A percentile compares a stretch with the other conserved stretches of the same genome.
Conservation (phyloP, 2,113 vertebrate species). For the Stercorarius parasiticus region DNA sequence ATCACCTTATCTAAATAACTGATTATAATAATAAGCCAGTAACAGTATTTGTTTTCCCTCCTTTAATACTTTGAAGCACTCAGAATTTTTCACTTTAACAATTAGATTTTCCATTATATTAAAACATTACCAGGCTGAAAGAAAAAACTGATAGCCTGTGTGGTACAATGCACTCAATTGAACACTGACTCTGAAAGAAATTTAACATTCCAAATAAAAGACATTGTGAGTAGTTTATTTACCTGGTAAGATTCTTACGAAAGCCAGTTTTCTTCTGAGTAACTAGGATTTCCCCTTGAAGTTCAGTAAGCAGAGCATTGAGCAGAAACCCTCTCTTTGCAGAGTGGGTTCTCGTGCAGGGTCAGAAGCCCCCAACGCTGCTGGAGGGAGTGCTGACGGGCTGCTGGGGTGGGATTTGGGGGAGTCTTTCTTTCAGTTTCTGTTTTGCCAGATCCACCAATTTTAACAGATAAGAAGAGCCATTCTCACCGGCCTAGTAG, state of each 20-base stretch:
- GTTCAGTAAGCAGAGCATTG: conserved; percentile 9
- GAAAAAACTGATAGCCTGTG: neutral
- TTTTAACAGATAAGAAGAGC: conserved; percentile 38
- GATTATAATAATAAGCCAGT: neutral
- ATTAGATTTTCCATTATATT: neutral
- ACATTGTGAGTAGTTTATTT: neutral
- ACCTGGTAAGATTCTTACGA: neutral
- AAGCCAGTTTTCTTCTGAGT: conserved; percentile 18
- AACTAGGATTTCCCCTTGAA: neutral
- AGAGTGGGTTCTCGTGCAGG: neutral
- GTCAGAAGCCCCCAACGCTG: neutral
- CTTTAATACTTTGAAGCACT: conserved; percentile 40
- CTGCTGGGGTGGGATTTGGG: neutral
- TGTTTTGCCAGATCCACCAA: conserved; percentile 50
- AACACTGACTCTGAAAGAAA: conserved; percentile 22
- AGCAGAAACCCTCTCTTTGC: neutral
- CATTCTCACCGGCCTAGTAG: neutral
- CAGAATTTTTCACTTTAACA: neutral
- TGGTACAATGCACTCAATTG: neutral
- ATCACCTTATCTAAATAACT: neutral
- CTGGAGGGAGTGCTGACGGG: neutral
- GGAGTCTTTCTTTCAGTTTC: neutral
- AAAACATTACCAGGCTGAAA: neutral
- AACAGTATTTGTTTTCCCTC: conserved; percentile 7
- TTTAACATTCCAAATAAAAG: neutral